Base-by-base conservation (phyloP, 1,140 invertebrate genomes). In the Colletes latitarsis region DNA sequence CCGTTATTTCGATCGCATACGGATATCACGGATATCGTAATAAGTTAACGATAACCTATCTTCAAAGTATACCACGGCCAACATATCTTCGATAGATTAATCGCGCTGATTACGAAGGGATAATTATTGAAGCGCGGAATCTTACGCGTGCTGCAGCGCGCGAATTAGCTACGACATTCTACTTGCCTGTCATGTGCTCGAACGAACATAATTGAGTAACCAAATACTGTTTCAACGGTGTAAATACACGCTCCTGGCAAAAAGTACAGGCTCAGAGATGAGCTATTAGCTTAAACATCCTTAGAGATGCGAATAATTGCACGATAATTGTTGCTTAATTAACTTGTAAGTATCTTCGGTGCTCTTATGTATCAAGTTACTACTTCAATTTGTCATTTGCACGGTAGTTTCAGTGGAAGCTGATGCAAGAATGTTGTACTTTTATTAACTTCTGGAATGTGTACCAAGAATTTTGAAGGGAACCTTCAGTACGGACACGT, bases 81-180 rank as follows among this genome's bases (percentile, higher is more conserved):
- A 1, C 30, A 15, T 41, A n/a, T 30, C 30, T 30, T 30, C 2
- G 43, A 8, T 17, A 30, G 76, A 77, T 71, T 62, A 63, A 71
- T 62, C 30, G 57, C 76, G 9, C 30, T 10, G 76, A 77, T 77
- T 71, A 62, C 39, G 14, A 14, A 6, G 30, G 14, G 8, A 60
- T 77, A 71, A 71, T 77, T 63, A 77, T 52, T 52, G 43, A 62
- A 14, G 49, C 49, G n/a, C 43, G 43, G 30, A 77, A 70, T 62
- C 55, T 77, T 77, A 60, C 52, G 55, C 66, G 52, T 49, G 21
- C 76, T 41, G 57, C 43, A 67, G 57, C 67, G 67, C n/a, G 57
- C 41, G 55, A 17, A 70, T 70, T 62, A 53, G 75, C 60, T 55
- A 77, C 14, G 21, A 39, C 6, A 14, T 19, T 53, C 9, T 10